A percentile compares a stretch with the other conserved stretches of the same genome.
These are phyloP conservation scores for Acholoe squamosa DNA, from an alignment of 2,888 invertebrate genomes.

Conservation along the genomic window DNA sequence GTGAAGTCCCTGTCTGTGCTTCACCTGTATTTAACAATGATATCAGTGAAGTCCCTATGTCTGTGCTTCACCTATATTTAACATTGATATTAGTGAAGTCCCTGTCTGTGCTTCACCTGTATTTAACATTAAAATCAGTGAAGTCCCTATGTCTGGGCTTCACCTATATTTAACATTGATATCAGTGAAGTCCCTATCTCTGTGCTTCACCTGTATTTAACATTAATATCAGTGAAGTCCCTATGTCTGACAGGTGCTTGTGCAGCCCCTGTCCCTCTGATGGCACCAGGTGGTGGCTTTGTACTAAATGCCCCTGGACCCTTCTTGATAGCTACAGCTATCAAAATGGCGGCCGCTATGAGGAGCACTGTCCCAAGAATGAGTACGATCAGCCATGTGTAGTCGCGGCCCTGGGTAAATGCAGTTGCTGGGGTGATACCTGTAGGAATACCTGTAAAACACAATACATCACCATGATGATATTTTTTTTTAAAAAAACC, in stretches of 20 bases:
- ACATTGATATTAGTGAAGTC: slow-evolving; percentile 22
- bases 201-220: not conserved
- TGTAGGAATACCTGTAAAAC: not conserved
- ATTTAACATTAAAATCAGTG: not conserved
- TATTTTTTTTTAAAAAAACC: too few relatives aligned
- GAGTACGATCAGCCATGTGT: slow-evolving; percentile 55
- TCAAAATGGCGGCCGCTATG: slow-evolving; percentile 29
- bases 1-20: not conserved
- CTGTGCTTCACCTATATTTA: not conserved
- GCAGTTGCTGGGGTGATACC: not conserved
- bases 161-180: not conserved
- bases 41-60: not conserved
- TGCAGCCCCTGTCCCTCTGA: not conserved
- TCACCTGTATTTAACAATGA: not conserved
- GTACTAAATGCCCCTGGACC: not conserved
- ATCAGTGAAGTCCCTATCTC: not conserved
- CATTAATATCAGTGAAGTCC: slow-evolving; percentile 32
- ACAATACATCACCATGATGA: too few relatives aligned
- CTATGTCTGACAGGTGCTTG: not conserved
- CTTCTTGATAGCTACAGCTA: slow-evolving; percentile 36
- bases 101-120: not conserved
- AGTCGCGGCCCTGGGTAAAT: not conserved
- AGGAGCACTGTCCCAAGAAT: not conserved
- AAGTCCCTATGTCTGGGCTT: not conserved
- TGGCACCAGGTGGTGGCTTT: not conserved